Evolutionary conservation across 2,888 invertebrate genomes (phyloP).

Genomic region (Cosmia trapezina): DNA sequence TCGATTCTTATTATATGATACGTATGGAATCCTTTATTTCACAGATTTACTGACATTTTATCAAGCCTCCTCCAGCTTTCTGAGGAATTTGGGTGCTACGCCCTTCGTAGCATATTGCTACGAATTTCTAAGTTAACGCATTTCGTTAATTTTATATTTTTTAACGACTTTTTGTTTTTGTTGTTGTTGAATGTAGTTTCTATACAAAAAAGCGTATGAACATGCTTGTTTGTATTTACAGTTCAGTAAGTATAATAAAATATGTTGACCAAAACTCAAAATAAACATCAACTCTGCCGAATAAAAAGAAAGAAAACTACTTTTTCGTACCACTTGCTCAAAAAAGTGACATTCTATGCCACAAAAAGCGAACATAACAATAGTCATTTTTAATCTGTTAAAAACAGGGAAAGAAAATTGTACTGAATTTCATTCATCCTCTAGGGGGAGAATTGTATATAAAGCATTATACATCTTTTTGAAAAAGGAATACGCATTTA

Average conservation of each 20-base stretch:
- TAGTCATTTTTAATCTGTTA: too few species aligned
- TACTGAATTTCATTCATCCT: too few species aligned
- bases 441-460: too few species aligned
- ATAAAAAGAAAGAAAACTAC: not conserved
- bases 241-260: not conserved
- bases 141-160: not conserved
- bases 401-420: too few species aligned
- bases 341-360: too few species aligned
- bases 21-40: not conserved
- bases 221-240: not conserved
- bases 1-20: not conserved
- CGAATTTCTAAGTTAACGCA: not conserved
- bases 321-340: too few species aligned
- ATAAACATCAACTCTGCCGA: not conserved
- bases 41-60: not conserved
- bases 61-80: not conserved
- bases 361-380: too few species aligned
- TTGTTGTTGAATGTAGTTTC: not conserved
- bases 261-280: not conserved
- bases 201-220: not conserved
- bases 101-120: conserved; percentile 10
- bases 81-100: not conserved
- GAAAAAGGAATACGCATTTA: too few species aligned
- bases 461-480: too few species aligned
- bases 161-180: not conserved